Conservation (phyloP, 1,140 invertebrate genomes). For the Theocolax elegans region DNA sequence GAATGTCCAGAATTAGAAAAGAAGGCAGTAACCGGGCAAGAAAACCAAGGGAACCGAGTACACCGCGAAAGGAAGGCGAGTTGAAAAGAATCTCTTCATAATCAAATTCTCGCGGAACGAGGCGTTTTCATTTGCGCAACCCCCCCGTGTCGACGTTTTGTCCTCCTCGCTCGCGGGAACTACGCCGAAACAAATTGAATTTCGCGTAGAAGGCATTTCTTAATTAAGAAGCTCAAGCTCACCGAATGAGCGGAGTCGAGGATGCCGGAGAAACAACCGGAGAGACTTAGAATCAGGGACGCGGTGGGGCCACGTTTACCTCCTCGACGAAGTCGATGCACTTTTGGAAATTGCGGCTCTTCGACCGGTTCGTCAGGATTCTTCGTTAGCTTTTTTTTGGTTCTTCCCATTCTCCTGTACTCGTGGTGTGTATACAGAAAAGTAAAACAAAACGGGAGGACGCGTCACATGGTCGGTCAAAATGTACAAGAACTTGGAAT, state of each 20-base stretch:
- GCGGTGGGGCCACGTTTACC: too few species aligned
- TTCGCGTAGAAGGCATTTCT: conserved; percentile 49
- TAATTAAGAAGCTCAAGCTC: conserved; percentile 49
- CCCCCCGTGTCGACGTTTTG: too few species aligned
- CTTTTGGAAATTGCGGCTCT: conserved; percentile 54
- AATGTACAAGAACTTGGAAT: too few species aligned
- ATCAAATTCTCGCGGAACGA: conserved; percentile 31
- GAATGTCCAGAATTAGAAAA: conserved; percentile 23
- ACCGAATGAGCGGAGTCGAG: neutral
- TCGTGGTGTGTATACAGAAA: neutral
- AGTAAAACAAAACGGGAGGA: too few species aligned
- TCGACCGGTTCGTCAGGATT: conserved; percentile 46
- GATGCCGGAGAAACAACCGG: neutral
- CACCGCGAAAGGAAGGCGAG: neutral
- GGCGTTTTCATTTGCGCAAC: conserved; percentile 35
- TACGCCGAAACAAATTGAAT: conserved; percentile 45
- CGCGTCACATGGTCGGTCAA: too few species aligned
- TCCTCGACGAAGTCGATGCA: conserved; percentile 43
- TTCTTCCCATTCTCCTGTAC: neutral
- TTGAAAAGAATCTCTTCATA: conserved; percentile 40
- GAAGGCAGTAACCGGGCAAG: too few species aligned
- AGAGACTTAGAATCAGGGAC: conserved; percentile 30
- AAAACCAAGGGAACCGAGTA: too few species aligned
- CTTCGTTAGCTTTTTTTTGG: neutral
- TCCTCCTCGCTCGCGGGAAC: neutral